Evolutionary conservation across 2,113 vertebrate species (phyloP).

Genomic region (Barnardius zonarius): DNA sequence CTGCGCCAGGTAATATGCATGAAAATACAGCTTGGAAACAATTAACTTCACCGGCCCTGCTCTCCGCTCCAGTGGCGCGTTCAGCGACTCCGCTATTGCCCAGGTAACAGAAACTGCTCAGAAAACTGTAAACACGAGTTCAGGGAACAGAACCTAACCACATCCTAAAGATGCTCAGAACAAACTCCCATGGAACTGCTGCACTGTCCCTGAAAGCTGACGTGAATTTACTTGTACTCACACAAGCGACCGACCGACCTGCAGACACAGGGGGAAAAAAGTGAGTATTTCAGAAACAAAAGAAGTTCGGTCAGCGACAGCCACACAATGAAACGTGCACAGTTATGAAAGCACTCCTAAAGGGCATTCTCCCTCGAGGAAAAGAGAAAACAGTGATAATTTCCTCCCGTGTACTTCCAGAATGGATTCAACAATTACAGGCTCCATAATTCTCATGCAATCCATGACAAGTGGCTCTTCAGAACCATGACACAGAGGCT

Average conservation of each 20-base stretch:
- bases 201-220: background rate
- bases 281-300: background rate
- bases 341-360: slow-evolving; percentile 18
- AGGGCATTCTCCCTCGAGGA: background rate
- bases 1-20: background rate
- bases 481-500: background rate
- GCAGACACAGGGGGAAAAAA: background rate
- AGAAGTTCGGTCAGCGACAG: background rate
- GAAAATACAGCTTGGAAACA: slow-evolving; percentile 3
- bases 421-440: background rate
- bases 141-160: background rate
- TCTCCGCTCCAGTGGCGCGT: background rate
- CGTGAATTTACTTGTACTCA: background rate
- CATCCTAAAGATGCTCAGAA: background rate
- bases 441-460: background rate
- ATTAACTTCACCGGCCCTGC: background rate
- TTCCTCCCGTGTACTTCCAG: background rate
- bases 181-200: background rate
- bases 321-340: background rate
- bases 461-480: background rate
- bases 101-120: background rate
- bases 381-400: background rate
- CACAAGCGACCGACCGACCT: background rate
- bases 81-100: background rate
- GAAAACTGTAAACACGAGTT: background rate